Base-by-base conservation (phyloP, 2,888 invertebrate genomes). In the Macaria notata region DNA sequence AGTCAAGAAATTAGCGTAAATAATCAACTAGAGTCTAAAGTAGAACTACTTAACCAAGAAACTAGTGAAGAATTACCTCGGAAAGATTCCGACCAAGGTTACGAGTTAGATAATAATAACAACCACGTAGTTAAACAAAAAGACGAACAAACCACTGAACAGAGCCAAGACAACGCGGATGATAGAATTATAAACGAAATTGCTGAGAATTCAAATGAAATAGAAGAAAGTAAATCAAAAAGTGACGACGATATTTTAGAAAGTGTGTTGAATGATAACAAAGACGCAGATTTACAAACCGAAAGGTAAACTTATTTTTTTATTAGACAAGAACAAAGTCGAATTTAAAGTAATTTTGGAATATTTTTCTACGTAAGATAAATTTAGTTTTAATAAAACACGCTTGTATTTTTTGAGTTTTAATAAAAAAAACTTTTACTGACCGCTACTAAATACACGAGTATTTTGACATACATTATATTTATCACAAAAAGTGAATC, bases 231-330 rank as follows among this genome's bases (percentile, higher is more conserved):
- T 48, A 9, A 48, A 7, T 49, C 50, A 4, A 63, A 58, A 49
- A 64, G 63, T 41, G 54, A 64, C 8, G 61, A 63, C 7, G 59
- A 55, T 45, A 41, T 72, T 3, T 59, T 77, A 7, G 62, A 74
- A 9, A 68, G 76, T 49, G 56, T 73, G 19, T 56, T 76, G 46
- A 64, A 66, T 29, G 64, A 61, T 31, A 63, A 69, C 49, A 66
- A 56, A 47, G 56, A 52, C 9, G 47, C 67, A 33, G 52, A 67
- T 7, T 64, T 61, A 38, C 65, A 57, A 33, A 74, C 75, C 30
- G 74, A 73, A 51, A 72, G 59, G 73, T 46, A 66, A 62, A 19
- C 19, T 2, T 19, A 19, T 1, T 1, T 19, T 19, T 19, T 36
- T 36, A 36, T 6, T 6, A 36, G 33, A 7, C 33, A 4, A 7